These are phyloP conservation scores for Leucoraja erinaceus DNA, from an alignment of 2,113 vertebrate genomes.

Conservation along the genomic window DNA sequence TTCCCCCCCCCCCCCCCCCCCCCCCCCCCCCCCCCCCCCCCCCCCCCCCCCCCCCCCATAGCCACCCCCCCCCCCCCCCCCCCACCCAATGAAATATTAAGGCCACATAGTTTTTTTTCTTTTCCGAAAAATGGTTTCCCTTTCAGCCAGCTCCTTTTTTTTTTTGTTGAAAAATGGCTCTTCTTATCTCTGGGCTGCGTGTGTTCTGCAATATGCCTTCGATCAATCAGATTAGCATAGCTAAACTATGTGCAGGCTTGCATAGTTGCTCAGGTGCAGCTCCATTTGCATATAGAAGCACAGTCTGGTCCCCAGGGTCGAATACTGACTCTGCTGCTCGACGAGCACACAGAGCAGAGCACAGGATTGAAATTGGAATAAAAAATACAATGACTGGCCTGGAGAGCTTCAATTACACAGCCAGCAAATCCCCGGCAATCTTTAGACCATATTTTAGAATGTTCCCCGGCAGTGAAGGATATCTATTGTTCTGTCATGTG, in stretches of 20 bases:
- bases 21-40: no score
- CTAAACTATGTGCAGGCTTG: slow-evolving; percentile 96
- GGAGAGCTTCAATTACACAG: slow-evolving; percentile 38
- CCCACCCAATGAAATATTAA: neutral
- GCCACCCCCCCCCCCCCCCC: no score
- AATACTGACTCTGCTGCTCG: slow-evolving; percentile 96
- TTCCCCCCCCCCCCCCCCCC: neutral
- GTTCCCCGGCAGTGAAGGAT: slow-evolving; percentile 35
- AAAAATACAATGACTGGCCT: slow-evolving; percentile 54
- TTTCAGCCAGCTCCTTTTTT: neutral
- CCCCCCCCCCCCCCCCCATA: no score
- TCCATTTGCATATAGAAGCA: slow-evolving; percentile 99
- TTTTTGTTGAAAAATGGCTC: slow-evolving; percentile 79
- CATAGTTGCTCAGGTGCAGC: slow-evolving; percentile 97
- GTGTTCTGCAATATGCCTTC: slow-evolving; percentile 87
- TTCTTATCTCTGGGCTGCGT: slow-evolving; percentile 69
- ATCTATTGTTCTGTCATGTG: slow-evolving; percentile 39
- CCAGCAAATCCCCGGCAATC: slow-evolving; percentile 37
- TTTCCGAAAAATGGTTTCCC: slow-evolving; percentile 14
- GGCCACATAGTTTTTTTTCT: neutral
- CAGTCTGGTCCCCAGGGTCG: slow-evolving; percentile 95
- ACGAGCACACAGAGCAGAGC: slow-evolving; percentile 87
- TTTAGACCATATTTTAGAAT: slow-evolving; percentile 36
- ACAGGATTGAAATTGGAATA: slow-evolving; percentile 97
- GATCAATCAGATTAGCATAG: slow-evolving; percentile 99